A percentile compares a stretch with the other conserved stretches of the same genome.
phyloP scores from a whole-genome alignment of 2,888 invertebrate genomes.

The Cantharis flavilabris region DNA sequence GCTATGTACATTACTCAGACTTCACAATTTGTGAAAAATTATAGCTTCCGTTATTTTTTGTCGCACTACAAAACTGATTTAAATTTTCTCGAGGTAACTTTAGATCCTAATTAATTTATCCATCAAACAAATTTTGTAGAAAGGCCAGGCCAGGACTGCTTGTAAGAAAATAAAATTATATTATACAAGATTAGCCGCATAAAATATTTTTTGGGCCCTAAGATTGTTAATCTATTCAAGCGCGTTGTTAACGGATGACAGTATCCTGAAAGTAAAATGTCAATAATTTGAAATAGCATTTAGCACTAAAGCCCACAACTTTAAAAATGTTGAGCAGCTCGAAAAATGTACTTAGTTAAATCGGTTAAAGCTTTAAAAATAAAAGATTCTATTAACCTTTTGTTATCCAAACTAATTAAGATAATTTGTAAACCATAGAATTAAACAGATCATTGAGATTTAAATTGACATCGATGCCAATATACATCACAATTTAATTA shows the following conservation, averaged over 20 bases:
- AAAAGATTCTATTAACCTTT: background rate
- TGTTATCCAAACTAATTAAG: background rate
- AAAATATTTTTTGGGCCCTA: too few species aligned
- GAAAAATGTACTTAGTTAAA: background rate
- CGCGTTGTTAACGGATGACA: too few species aligned
- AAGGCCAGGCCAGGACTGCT: too few species aligned
- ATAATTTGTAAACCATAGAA: background rate
- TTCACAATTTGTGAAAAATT: background rate
- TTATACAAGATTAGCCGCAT: too few species aligned
- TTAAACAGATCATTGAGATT: background rate
- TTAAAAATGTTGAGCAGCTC: background rate
- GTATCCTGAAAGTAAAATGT: too few species aligned
- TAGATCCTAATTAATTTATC: background rate
- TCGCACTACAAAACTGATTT: background rate
- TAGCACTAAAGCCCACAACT: too few species aligned
- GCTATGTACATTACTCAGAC: background rate
- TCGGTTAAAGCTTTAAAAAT: background rate
- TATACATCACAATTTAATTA: slow-evolving; percentile 10
- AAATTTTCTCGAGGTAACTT: background rate
- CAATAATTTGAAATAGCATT: too few species aligned
- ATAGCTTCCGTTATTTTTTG: background rate
- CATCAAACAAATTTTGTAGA: background rate
- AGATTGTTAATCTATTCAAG: too few species aligned
- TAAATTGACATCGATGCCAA: slow-evolving; percentile 1
- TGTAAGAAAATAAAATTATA: too few species aligned